These are phyloP conservation scores for Morone saxatilis DNA, from an alignment of 2,113 vertebrate species.

Conservation along the genomic window DNA sequence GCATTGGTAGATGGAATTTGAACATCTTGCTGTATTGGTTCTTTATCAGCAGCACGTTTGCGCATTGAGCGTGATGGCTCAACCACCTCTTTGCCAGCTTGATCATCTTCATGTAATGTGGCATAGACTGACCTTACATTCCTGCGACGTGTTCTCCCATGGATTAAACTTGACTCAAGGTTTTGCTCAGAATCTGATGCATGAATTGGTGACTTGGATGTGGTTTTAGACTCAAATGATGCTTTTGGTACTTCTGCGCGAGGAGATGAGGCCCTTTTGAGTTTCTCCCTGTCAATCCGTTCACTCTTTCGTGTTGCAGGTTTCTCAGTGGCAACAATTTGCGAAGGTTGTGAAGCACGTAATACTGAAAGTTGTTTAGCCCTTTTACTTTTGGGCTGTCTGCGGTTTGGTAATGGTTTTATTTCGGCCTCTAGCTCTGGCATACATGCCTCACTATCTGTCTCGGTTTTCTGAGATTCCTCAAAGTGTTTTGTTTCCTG, in stretches of 20 bases:
- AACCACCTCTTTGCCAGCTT: slow-evolving; percentile 86
- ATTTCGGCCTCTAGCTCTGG: slow-evolving; percentile 84
- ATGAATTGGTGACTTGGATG: slow-evolving; percentile 90
- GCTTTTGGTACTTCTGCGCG: slow-evolving; percentile 88
- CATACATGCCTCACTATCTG: slow-evolving; percentile 75
- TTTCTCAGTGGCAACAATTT: slow-evolving; percentile 84
- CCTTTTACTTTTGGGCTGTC: slow-evolving; percentile 92
- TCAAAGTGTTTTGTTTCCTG: slow-evolving; percentile 63
- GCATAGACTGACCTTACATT: slow-evolving; percentile 97
- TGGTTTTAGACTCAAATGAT: slow-evolving; percentile 86
- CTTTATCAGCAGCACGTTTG: slow-evolving; percentile 90
- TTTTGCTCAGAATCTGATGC: slow-evolving; percentile 86
- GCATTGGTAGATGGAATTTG: slow-evolving; percentile 82
- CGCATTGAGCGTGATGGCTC: slow-evolving; percentile 91
- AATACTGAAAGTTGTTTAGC: slow-evolving; percentile 86
- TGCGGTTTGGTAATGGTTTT: slow-evolving; percentile 87
- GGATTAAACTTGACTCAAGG: slow-evolving; percentile 88
- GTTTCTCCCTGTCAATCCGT: slow-evolving; percentile 95
- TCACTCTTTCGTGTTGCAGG: slow-evolving; percentile 95
- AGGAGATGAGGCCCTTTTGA: slow-evolving; percentile 91
- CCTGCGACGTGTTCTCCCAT: slow-evolving; percentile 91
- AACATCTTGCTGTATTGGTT: slow-evolving; percentile 85
- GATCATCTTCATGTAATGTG: slow-evolving; percentile 90
- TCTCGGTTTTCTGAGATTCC: slow-evolving; percentile 81
- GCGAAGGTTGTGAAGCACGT: slow-evolving; percentile 72